Base-by-base conservation (phyloP, 1,140 invertebrate species). In the Trissolcus basalis region DNA sequence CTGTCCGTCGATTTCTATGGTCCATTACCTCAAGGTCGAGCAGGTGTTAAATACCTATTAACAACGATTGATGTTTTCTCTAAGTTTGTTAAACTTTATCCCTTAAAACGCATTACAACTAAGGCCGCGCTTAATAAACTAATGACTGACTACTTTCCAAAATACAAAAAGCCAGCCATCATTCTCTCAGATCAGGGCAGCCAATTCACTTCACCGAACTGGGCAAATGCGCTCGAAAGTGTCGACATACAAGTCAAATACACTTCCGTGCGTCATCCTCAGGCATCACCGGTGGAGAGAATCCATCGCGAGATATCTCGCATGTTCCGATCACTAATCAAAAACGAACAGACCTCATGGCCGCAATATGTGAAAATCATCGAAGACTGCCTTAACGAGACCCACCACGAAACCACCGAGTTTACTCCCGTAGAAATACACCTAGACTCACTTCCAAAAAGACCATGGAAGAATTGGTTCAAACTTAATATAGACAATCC, bases 11-110 rank as follows among this genome's bases (percentile, higher is more conserved):
- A 43, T 19, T 55, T 36, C 13, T 55, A 19, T 44, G 53, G 53
- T 11, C 53, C 53, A 4, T 44, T 59, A n/a, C 55, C 55, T 3
- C 4, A 14, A 6, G 11, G 41, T 3, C 27, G 0, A 4, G 44
- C 5, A 5, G 59, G 33, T 1, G 49, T 35, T 0, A 14, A 48
- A 41, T 65, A 65, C 15, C 36, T 56, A 0, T 48, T 65, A 0
- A 16, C 45, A 0, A 14, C 27, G 0, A n/a, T 55, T 2, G 61
- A 65, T 53, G 50, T 48, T 1, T 65, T 44, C 15, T 19, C 78
- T n/a, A 84, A 84, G 54, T 81, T 69, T 54, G 78, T 84, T 0
- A 79, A 71, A 48, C 51, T 84, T 7, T 85, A 80, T 64, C 44
- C 78, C 13, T 14, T 85, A 27, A 70, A 53, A 16, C 73, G 54